Evolutionary conservation across 1,140 invertebrate genomes (phyloP).

Genomic region (Drosophila serrata): DNA sequence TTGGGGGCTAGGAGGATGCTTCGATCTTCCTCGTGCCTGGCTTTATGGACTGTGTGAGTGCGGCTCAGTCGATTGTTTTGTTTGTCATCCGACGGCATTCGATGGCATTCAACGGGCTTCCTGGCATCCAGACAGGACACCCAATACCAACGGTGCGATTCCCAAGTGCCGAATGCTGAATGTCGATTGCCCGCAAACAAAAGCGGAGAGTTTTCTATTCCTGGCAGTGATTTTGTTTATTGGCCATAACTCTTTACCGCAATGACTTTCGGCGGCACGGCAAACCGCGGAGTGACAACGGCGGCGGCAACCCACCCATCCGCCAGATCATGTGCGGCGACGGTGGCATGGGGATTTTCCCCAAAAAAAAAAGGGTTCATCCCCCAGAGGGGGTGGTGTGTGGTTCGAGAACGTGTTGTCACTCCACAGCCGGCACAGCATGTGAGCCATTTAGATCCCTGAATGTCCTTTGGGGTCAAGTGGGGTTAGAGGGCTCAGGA

Average conservation of each 20-base stretch:
- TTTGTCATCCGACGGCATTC: conserved; percentile 34
- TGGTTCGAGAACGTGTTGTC: conserved; percentile 30
- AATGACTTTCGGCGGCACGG: conserved; percentile 53
- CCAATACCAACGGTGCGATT: conserved; percentile 30
- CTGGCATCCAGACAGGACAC: conserved; percentile 14
- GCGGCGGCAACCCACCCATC: neutral
- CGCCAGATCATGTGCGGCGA: neutral
- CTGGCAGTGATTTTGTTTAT: conserved; percentile 78
- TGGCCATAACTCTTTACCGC: conserved; percentile 80
- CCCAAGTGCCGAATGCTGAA: conserved; percentile 43
- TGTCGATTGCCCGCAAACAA: conserved; percentile 57
- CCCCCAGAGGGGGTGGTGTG: neutral
- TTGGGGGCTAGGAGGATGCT: neutral
- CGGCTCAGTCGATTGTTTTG: conserved; percentile 47
- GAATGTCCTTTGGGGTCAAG: conserved; percentile 36
- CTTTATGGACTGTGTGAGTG: conserved; percentile 57
- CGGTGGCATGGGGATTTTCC: neutral
- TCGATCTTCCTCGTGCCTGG: conserved; percentile 6
- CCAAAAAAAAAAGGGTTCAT: conserved; percentile 13
- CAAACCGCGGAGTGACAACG: conserved; percentile 44
- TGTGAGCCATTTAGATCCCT: conserved; percentile 38
- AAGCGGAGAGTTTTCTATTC: conserved; percentile 51
- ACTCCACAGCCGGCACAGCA: conserved; percentile 20
- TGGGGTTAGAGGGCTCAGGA: conserved; percentile 28
- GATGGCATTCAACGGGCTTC: no score